Conservation (phyloP, 2,888 invertebrate genomes). For the Leptothorax acervorum region DNA sequence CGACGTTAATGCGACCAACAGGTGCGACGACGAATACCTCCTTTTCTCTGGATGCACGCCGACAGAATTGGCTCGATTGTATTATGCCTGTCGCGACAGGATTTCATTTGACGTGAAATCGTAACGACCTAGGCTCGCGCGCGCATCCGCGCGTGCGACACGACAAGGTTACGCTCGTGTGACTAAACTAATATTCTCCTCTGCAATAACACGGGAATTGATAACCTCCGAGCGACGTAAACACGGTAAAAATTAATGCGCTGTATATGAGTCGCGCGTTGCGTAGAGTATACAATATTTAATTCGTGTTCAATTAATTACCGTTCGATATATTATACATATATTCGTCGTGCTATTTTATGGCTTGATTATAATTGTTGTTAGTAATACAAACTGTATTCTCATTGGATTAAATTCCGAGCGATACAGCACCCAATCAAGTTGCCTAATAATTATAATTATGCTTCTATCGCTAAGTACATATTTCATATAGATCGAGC, state of each 20-base stretch:
- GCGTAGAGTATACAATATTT: conserved; percentile 9
- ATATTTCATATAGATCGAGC: conserved; percentile 9
- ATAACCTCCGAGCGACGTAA: not conserved
- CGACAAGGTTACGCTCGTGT: not conserved
- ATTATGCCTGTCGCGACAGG: conserved; percentile 8
- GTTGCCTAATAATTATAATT: conserved; percentile 38
- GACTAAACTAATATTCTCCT: conserved; percentile 16
- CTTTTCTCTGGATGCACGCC: conserved; percentile 16
- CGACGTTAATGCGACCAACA: conserved; percentile 52
- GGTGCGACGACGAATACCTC: conserved; percentile 27
- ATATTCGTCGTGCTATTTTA: not conserved
- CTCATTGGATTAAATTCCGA: conserved; percentile 25
- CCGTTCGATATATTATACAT: not conserved
- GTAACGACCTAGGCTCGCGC: not conserved
- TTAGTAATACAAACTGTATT: conserved; percentile 34
- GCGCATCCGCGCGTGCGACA: not conserved
- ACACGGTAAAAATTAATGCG: conserved; percentile 32
- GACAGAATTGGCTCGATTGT: conserved; percentile 35
- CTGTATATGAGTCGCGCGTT: not conserved
- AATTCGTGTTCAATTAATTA: conserved; percentile 36
- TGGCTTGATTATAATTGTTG: conserved; percentile 12
- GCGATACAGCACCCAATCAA: conserved; percentile 18
- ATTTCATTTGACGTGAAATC: conserved; percentile 5
- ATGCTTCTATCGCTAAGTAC: conserved; percentile 21
- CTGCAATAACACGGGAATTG: not conserved